Evolutionary conservation across 1,140 invertebrate species (phyloP).

Genomic region (Tetraneura akinire): DNA sequence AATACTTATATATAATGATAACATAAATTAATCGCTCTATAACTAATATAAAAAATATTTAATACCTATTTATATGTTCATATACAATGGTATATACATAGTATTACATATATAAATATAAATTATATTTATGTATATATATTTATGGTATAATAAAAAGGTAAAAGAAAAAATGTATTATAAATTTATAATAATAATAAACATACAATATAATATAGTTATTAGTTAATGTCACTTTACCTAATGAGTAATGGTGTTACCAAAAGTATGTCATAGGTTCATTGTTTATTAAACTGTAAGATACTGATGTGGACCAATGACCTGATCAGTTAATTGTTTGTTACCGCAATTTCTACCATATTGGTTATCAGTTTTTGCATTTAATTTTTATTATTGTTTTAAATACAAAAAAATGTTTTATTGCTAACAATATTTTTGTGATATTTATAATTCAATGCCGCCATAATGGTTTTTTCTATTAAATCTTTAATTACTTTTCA

Average conservation of each 20-base stretch:
- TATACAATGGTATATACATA: too few species aligned
- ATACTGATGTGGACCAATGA: constrained; percentile 17
- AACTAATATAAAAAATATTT: too few species aligned
- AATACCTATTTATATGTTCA: too few species aligned
- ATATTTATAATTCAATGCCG: constrained; percentile 19
- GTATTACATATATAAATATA: too few species aligned
- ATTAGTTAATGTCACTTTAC: not conserved
- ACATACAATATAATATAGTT: too few species aligned
- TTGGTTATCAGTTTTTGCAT: constrained; percentile 1
- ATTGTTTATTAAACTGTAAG: constrained; percentile 20
- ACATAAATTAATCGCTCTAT: too few species aligned
- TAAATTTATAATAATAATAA: too few species aligned
- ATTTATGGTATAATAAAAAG: too few species aligned
- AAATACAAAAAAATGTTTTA: not conserved
- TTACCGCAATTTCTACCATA: not conserved
- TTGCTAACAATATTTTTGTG: not conserved
- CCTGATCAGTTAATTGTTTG: not conserved
- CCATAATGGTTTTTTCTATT: not conserved
- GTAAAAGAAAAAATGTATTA: too few species aligned
- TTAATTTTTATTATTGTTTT: constrained; percentile 11
- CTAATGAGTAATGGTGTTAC: not conserved
- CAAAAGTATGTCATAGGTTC: constrained; percentile 44
- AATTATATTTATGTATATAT: too few species aligned
- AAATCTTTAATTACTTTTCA: not conserved
- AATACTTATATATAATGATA: too few species aligned